Percentiles rank a stretch among this genome's conserved stretches.
Evolutionary conservation across 2,797 vertebrate species (phyloP).

Genomic region (Sebastes elongatus): DNA sequence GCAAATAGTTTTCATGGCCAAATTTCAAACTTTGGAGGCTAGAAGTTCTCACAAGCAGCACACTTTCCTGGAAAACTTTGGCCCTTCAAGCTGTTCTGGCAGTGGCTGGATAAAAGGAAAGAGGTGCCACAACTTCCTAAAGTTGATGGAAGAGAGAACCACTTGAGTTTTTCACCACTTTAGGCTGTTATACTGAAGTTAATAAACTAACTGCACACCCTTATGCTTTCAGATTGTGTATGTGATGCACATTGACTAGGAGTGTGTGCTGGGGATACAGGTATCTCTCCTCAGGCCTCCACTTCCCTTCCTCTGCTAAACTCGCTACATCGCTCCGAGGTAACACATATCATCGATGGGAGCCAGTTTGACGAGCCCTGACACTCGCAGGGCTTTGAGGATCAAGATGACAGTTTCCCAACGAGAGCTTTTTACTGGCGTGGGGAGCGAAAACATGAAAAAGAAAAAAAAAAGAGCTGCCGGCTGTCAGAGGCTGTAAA

Average conservation of each 20-base stretch:
- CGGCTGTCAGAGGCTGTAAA: slow-evolving; percentile 90
- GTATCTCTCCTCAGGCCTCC: slow-evolving; percentile 34
- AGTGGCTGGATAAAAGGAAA: background rate
- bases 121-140: background rate
- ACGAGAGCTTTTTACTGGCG: slow-evolving; percentile 81
- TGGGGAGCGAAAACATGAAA: slow-evolving; percentile 79
- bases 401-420: slow-evolving; percentile 84
- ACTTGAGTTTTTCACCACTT: no score
- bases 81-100: background rate
- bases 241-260: background rate
- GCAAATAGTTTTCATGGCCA: background rate
- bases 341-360: slow-evolving; percentile 80
- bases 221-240: background rate
- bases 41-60: background rate
- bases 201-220: background rate
- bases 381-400: slow-evolving; percentile 79
- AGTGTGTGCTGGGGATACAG: background rate
- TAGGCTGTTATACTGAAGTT: background rate
- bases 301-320: slow-evolving; percentile 80
- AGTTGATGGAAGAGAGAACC: background rate
- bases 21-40: background rate
- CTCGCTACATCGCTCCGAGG: slow-evolving; percentile 75
- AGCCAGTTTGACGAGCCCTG: slow-evolving; percentile 79
- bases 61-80: background rate
- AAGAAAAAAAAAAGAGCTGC: slow-evolving; percentile 76